Evolutionary conservation across 92 coral and sea anemone genomes (phyloP).

Genomic region (Metridium senile): DNA sequence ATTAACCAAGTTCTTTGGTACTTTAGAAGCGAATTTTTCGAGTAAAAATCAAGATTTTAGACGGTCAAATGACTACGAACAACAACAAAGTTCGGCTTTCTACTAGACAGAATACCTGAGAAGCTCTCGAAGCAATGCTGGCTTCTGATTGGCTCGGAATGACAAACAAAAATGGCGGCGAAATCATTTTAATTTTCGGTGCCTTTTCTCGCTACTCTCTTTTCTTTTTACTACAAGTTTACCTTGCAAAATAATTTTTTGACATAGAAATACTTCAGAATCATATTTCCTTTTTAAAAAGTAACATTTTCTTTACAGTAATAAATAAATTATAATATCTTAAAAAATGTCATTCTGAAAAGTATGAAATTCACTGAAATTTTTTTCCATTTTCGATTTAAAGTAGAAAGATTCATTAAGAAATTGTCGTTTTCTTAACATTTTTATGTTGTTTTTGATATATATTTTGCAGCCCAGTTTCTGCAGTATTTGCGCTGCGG

Average conservation of each 20-base stretch:
- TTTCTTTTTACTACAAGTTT: not conserved
- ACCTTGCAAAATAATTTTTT: not conserved
- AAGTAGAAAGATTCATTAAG: too few species aligned
- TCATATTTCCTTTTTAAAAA: too few species aligned
- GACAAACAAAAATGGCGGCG: conserved; percentile 42
- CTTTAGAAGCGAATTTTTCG: not conserved
- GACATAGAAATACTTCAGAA: too few species aligned
- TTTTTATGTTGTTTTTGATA: too few species aligned
- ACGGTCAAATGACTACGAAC: not conserved
- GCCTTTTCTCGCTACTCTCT: not conserved
- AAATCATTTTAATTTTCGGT: not conserved
- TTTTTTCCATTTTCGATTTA: too few species aligned
- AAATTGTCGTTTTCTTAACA: too few species aligned
- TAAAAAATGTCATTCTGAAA: too few species aligned
- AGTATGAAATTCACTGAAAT: too few species aligned
- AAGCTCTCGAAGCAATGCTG: conserved; percentile 12
- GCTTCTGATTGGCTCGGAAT: conserved; percentile 41
- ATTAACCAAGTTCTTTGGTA: not conserved
- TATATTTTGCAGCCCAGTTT: too few species aligned
- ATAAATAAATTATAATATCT: too few species aligned
- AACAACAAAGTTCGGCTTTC: conserved; percentile 14
- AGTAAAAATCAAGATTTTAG: not conserved
- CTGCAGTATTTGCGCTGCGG: too few species aligned
- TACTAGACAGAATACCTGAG: conserved; percentile 28
- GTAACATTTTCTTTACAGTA: too few species aligned